Percentiles rank a stretch among this genome's conserved stretches.
phyloP scores from a whole-genome alignment of 1,140 invertebrate species.

The Drosophila sp. region DNA sequence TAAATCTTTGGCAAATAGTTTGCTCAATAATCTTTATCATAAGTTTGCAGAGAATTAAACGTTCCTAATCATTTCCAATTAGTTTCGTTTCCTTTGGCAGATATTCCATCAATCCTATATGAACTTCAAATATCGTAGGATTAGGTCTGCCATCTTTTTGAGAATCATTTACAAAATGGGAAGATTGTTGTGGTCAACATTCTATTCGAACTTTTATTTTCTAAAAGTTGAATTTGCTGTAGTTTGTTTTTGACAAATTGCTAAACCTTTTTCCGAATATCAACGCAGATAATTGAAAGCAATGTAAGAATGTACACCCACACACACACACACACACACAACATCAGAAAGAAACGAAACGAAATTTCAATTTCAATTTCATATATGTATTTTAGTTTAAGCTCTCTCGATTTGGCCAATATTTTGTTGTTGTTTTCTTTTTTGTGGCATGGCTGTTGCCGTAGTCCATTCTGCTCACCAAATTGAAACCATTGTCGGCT shows the following conservation, averaged over 20 bases:
- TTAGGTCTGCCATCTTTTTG: too few species aligned
- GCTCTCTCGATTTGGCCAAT: slow-evolving; percentile 6
- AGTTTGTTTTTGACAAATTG: not conserved
- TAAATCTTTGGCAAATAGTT: too few species aligned
- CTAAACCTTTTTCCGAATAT: not conserved
- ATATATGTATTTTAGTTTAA: slow-evolving; percentile 11
- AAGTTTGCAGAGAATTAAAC: too few species aligned
- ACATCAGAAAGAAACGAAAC: not conserved
- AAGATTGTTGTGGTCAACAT: not conserved
- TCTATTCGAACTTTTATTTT: not conserved
- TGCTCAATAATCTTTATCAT: too few species aligned
- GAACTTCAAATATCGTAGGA: too few species aligned
- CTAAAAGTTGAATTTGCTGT: not conserved
- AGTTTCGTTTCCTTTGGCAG: too few species aligned
- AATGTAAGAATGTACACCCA: not conserved
- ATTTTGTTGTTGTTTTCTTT: not conserved
- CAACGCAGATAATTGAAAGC: not conserved
- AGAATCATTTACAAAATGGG: not conserved
- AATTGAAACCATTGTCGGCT: slow-evolving; percentile 36
- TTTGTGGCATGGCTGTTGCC: not conserved
- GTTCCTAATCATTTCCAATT: too few species aligned
- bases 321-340: not conserved
- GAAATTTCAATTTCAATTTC: slow-evolving; percentile 7
- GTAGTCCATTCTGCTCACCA: slow-evolving; percentile 21
- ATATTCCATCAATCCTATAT: too few species aligned